Evolutionary conservation across 2,888 invertebrate species (phyloP).

Genomic region (Leptogaster cylindrica): DNA sequence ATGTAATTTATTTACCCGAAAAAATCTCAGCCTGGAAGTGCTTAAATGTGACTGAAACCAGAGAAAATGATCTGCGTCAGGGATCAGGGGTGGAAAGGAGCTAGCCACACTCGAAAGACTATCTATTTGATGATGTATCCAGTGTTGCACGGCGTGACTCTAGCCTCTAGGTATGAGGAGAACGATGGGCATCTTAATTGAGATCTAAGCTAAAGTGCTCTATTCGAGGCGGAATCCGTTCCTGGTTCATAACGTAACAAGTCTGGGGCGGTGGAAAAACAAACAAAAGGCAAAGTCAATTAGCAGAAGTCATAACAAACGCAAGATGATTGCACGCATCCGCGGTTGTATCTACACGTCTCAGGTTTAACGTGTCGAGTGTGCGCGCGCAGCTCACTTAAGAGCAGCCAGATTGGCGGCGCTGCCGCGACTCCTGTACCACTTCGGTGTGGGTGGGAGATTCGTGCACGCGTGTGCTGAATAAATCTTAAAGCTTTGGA

Average conservation of each 20-base stretch:
- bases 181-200: conserved; percentile 33
- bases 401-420: background rate
- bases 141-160: too few relatives aligned
- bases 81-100: too few relatives aligned
- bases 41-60: too few relatives aligned
- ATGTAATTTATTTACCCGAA: too few relatives aligned
- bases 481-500: conserved; percentile 5
- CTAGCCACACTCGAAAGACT: too few relatives aligned
- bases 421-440: background rate
- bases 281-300: conserved; percentile 43
- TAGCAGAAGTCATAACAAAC: conserved; percentile 44
- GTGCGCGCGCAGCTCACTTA: conserved; percentile 21
- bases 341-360: background rate
- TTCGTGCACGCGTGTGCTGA: conserved; percentile 14
- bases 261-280: conserved; percentile 22
- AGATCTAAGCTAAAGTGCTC: conserved; percentile 23
- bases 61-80: too few relatives aligned
- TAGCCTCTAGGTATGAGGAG: conserved; percentile 19
- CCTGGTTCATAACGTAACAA: background rate
- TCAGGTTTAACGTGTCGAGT: background rate
- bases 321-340: conserved; percentile 36
- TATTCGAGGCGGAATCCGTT: conserved; percentile 18
- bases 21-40: too few relatives aligned
- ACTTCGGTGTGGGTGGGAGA: background rate
- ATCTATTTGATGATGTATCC: too few relatives aligned